phyloP scores from a whole-genome alignment of 2,797 vertebrate genomes.

The Leuciscus waleckii region DNA sequence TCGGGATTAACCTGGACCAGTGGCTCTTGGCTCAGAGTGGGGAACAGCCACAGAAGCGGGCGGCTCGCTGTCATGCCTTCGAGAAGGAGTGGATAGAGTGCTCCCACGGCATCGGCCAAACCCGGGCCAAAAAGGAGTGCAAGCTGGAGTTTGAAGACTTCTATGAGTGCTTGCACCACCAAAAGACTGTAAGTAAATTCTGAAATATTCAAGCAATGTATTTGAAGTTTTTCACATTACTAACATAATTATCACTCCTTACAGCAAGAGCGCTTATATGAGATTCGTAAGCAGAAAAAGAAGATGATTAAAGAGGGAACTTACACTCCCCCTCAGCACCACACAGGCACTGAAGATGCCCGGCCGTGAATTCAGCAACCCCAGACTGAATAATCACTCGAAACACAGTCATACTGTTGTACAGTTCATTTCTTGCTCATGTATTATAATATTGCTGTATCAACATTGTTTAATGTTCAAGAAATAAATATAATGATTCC shows the following conservation, averaged over 20 bases:
- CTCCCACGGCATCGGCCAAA: constrained; percentile 83
- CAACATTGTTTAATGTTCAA: constrained; percentile 57
- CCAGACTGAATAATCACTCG: not conserved
- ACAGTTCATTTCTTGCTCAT: constrained; percentile 51
- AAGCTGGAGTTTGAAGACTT: constrained; percentile 88
- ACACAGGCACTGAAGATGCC: constrained; percentile 72
- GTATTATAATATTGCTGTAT: constrained; percentile 65
- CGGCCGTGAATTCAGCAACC: constrained; percentile 68
- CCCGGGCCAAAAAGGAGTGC: constrained; percentile 85
- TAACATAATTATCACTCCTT: constrained; percentile 33
- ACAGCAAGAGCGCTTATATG: constrained; percentile 75
- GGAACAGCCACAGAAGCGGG: constrained; percentile 75
- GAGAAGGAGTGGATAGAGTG: constrained; percentile 96
- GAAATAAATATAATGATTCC: constrained; percentile 74
- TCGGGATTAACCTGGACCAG: constrained; percentile 83
- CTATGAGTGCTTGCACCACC: constrained; percentile 84
- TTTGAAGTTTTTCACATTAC: not conserved
- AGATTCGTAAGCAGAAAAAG: constrained; percentile 80
- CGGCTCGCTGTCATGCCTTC: constrained; percentile 84
- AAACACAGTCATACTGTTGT: constrained; percentile 5
- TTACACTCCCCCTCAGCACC: constrained; percentile 80
- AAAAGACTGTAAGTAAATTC: constrained; percentile 81
- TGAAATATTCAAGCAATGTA: not conserved
- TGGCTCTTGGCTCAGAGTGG: constrained; percentile 83
- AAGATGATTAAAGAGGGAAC: constrained; percentile 88